Evolutionary conservation across 1,140 invertebrate genomes (phyloP).

Genomic region (Camponotus pennsylvanicus): DNA sequence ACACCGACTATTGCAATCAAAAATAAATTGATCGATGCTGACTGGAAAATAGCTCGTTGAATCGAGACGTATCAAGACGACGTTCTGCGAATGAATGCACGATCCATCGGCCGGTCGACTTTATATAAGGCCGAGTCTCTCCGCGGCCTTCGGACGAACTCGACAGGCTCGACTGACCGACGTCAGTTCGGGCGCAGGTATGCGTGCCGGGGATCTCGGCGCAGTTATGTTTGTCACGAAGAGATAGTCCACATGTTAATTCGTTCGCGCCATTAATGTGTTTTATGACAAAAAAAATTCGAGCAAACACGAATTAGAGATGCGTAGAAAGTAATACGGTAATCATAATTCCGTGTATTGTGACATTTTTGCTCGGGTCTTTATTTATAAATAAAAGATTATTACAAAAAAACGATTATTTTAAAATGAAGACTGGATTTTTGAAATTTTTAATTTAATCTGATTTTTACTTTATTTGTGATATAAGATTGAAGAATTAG

Average conservation of each 20-base stretch:
- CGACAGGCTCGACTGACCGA: constrained; percentile 15
- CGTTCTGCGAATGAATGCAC: constrained; percentile 47
- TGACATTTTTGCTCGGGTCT: not conserved
- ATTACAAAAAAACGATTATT: not conserved
- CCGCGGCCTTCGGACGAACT: constrained; percentile 68
- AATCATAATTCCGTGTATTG: not conserved
- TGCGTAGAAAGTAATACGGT: not conserved
- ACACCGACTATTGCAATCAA: not conserved
- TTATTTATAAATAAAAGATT: not conserved
- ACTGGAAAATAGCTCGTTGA: not conserved
- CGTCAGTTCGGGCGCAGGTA: constrained; percentile 27
- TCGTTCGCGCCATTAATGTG: not conserved
- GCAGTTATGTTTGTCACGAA: constrained; percentile 38
- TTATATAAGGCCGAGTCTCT: constrained; percentile 61
- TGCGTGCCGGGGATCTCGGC: not conserved
- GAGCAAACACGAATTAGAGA: not conserved
- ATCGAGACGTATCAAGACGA: not conserved
- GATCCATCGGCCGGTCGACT: not conserved
- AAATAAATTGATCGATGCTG: not conserved
- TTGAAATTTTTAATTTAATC: not conserved
- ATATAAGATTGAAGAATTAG: not conserved
- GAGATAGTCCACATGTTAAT: constrained; percentile 3
- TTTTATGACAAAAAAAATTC: not conserved
- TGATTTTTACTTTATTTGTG: not conserved
- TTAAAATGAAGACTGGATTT: not conserved